phyloP scores from a whole-genome alignment of 1,140 invertebrate genomes.

The Lordiphosa collinella region DNA sequence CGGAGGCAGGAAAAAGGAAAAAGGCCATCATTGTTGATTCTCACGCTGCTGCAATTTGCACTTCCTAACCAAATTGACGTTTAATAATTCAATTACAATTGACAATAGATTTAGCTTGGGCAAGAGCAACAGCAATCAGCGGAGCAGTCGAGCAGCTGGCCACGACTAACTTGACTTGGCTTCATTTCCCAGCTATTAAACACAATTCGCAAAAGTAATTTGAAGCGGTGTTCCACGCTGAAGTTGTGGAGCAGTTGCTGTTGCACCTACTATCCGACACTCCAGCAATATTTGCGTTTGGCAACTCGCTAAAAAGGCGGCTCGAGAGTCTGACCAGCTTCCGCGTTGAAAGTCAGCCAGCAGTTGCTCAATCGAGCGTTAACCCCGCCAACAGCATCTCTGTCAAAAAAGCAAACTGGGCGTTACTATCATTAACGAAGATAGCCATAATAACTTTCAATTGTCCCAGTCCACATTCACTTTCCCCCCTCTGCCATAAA shows the following conservation, averaged over 20 bases:
- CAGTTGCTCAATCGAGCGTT: constrained; percentile 68
- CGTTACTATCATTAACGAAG: constrained; percentile 68
- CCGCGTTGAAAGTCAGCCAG: constrained; percentile 66
- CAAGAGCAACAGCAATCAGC: constrained; percentile 32
- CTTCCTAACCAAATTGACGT: constrained; percentile 70
- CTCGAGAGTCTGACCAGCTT: constrained; percentile 36
- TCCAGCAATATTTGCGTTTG: constrained; percentile 42
- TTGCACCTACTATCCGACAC: constrained; percentile 49
- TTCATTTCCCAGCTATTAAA: constrained; percentile 75
- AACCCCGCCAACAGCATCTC: constrained; percentile 26
- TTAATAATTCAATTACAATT: constrained; percentile 65
- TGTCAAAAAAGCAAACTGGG: constrained; percentile 41
- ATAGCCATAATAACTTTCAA: constrained; percentile 66
- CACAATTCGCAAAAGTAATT: constrained; percentile 70
- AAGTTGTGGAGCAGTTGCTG: constrained; percentile 12
- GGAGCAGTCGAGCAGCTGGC: constrained; percentile 28
- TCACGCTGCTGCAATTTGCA: constrained; percentile 70
- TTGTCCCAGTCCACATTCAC: constrained; percentile 63
- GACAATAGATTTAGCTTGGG: constrained; percentile 33
- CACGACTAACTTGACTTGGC: constrained; percentile 43
- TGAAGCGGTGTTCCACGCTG: constrained; percentile 34
- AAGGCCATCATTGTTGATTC: constrained; percentile 40
- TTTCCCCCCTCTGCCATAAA: constrained; percentile 42
- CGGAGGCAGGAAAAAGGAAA: constrained; percentile 60
- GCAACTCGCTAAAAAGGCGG: constrained; percentile 31